phyloP scores from a whole-genome alignment of 2,888 invertebrate species.

The Alentia gelatinosa region DNA sequence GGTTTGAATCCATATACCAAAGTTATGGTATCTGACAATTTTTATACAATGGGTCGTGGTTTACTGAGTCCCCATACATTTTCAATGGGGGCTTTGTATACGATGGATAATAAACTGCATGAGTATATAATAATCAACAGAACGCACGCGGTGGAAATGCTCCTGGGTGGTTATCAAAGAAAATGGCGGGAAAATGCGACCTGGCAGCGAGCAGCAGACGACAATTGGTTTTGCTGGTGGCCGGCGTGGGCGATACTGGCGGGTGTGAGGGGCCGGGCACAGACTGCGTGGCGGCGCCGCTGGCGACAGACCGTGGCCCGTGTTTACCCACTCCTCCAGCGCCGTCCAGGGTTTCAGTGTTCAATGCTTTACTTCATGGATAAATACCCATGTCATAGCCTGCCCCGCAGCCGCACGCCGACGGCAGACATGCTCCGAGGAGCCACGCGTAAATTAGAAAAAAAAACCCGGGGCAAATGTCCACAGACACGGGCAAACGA shows the following conservation, averaged over 20 bases:
- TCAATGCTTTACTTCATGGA: background rate
- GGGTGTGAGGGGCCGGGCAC: background rate
- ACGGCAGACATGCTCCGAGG: background rate
- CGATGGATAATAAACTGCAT: too few relatives aligned
- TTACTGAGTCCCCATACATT: too few relatives aligned
- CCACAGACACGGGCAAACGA: background rate
- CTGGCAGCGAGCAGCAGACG: background rate
- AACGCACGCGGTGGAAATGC: too few relatives aligned
- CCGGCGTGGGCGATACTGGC: background rate
- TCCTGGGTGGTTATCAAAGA: too few relatives aligned
- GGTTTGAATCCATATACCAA: too few relatives aligned
- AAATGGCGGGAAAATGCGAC: too few relatives aligned
- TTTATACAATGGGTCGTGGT: too few relatives aligned
- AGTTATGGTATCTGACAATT: too few relatives aligned
- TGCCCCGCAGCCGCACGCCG: background rate
- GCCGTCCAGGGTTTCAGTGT: constrained; percentile 22
- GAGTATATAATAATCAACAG: too few relatives aligned
- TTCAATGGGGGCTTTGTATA: too few relatives aligned
- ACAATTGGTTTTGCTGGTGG: background rate
- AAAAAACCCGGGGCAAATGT: too few relatives aligned
- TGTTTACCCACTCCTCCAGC: constrained; percentile 35
- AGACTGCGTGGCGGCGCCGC: constrained; percentile 18
- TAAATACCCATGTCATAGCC: constrained; percentile 45
- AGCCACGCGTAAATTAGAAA: background rate
- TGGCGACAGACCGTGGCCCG: background rate